phyloP scores from a whole-genome alignment of 64 coral and sea anemone genomes.

The Actinia tenebrosa region DNA sequence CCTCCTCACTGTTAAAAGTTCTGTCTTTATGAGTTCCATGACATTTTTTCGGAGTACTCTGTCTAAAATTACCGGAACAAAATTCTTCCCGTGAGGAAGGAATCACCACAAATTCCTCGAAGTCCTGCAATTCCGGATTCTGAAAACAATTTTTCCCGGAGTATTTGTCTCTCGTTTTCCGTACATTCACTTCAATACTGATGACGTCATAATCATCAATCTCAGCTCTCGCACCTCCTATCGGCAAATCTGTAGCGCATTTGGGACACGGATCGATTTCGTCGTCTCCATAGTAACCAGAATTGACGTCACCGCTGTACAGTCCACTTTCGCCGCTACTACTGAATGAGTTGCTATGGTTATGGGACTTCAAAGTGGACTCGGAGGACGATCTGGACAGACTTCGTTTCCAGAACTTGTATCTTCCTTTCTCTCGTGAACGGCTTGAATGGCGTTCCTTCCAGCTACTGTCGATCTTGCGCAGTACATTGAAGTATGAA shows the following conservation, averaged over 20 bases:
- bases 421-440: slow-evolving; percentile 3
- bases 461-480: slow-evolving; percentile 82
- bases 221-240: slow-evolving; percentile 22
- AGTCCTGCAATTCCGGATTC: slow-evolving; percentile 11
- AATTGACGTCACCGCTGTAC: slow-evolving; percentile 72
- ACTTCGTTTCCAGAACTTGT: slow-evolving; percentile 3
- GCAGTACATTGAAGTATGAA: slow-evolving; percentile 75
- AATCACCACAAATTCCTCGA: slow-evolving; percentile 77
- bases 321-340: slow-evolving; percentile 67
- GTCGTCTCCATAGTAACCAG: slow-evolving; percentile 94
- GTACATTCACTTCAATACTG: slow-evolving; percentile 47
- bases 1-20: not conserved
- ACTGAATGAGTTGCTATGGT: slow-evolving; percentile 16
- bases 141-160: not conserved
- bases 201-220: slow-evolving; percentile 79
- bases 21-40: not conserved
- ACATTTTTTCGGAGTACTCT: slow-evolving; percentile 12
- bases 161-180: not conserved
- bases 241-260: slow-evolving; percentile 21
- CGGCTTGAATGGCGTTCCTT: slow-evolving; percentile 31
- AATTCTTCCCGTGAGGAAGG: slow-evolving; percentile 85
- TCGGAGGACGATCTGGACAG: slow-evolving; percentile 28
- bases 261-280: slow-evolving; percentile 70
- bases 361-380: slow-evolving; percentile 22
- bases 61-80: slow-evolving; percentile 33